Percentiles rank a stretch among this genome's conserved stretches.
Evolutionary conservation across 2,113 vertebrate species (phyloP).

Genomic region (Typhlomys cinereus): DNA sequence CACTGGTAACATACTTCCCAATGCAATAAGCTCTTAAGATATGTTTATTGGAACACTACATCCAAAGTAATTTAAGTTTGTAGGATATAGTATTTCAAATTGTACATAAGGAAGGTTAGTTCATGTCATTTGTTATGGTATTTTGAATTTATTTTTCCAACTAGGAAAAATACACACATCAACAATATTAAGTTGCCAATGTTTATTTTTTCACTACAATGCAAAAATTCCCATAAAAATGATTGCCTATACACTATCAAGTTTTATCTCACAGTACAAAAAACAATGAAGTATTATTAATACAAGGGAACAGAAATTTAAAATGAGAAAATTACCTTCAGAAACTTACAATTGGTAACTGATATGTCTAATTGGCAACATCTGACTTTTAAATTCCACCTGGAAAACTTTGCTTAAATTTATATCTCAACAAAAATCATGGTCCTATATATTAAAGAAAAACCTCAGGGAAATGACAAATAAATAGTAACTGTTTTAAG

Average conservation of each 20-base stretch:
- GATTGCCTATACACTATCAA: background rate
- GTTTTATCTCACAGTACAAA: background rate
- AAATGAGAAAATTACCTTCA: background rate
- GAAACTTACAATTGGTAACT: slow-evolving; percentile 40
- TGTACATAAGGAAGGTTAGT: background rate
- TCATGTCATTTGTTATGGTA: background rate
- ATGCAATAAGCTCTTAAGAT: background rate
- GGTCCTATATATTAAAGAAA: background rate
- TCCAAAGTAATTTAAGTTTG: background rate
- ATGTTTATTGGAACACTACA: background rate
- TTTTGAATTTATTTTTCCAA: slow-evolving; percentile 24
- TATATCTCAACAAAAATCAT: slow-evolving; percentile 27
- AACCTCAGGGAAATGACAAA: background rate
- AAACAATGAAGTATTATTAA: background rate
- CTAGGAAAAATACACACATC: background rate
- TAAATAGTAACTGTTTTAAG: slow-evolving; percentile 18
- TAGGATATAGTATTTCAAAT: background rate
- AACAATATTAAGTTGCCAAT: slow-evolving; percentile 18
- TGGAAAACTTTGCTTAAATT: slow-evolving; percentile 20
- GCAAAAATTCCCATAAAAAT: background rate
- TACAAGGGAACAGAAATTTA: background rate
- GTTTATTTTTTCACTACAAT: slow-evolving; percentile 37
- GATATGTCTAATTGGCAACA: background rate
- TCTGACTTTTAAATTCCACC: slow-evolving; percentile 24
- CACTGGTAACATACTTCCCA: background rate